These are phyloP conservation scores for Australoheros scitulus DNA, from an alignment of 2,113 vertebrate genomes.

Conservation along the genomic window DNA sequence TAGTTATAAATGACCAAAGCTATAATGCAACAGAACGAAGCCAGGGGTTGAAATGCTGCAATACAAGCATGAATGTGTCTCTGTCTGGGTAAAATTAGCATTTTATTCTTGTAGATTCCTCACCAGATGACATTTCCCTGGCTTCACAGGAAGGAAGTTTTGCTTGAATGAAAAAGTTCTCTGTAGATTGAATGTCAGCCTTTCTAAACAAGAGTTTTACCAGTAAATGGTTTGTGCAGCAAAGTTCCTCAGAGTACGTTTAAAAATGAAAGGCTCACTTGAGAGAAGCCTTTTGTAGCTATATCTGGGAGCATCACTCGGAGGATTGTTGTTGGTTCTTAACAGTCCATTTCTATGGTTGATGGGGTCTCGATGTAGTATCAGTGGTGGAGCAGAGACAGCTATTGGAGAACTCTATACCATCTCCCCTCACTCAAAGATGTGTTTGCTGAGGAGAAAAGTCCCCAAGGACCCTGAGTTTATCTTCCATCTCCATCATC, in stretches of 20 bases:
- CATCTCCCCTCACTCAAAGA: constrained; percentile 64
- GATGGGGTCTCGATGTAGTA: constrained; percentile 70
- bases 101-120: constrained; percentile 37
- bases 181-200: constrained; percentile 30
- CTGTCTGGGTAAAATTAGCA: constrained; percentile 43
- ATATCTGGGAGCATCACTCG: constrained; percentile 59
- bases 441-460: constrained; percentile 71
- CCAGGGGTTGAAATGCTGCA: constrained; percentile 63
- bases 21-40: constrained; percentile 48
- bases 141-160: constrained; percentile 36
- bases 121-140: constrained; percentile 38
- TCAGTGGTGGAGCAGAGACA: constrained; percentile 69
- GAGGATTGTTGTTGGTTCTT: constrained; percentile 55
- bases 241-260: constrained; percentile 59
- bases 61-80: constrained; percentile 35
- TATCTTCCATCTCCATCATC: constrained; percentile 85
- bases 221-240: constrained; percentile 25
- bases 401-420: constrained; percentile 82
- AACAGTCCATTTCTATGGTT: constrained; percentile 77
- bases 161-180: constrained; percentile 33
- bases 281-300: constrained; percentile 54
- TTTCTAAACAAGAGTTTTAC: constrained; percentile 57
- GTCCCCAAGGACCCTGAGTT: constrained; percentile 79
- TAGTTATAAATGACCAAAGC: constrained; percentile 52
- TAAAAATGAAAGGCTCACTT: constrained; percentile 65